Percentiles rank a stretch among this genome's conserved stretches.
These are phyloP conservation scores for Frieseomelitta varia DNA, from an alignment of 1,140 invertebrate species.

Conservation along the genomic window DNA sequence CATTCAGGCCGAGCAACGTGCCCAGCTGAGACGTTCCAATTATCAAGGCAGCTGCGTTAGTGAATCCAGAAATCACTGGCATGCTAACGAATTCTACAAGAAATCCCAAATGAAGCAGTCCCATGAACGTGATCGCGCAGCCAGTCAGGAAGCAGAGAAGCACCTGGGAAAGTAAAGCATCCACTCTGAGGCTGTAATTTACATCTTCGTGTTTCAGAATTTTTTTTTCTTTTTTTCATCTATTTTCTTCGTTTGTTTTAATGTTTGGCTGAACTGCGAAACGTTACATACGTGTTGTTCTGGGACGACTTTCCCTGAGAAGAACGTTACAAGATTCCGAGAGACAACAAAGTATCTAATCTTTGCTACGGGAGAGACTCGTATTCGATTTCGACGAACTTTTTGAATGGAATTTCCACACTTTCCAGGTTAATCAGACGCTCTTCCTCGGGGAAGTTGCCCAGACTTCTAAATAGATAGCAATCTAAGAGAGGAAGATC, in stretches of 20 bases:
- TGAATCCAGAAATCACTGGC: constrained; percentile 87
- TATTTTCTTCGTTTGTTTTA: not conserved
- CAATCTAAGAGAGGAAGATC: not conserved
- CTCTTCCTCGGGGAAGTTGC: not conserved
- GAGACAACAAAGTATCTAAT: not conserved
- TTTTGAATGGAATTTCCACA: not conserved
- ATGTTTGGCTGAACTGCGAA: not conserved
- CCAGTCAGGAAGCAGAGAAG: constrained; percentile 85
- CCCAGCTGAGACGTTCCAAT: constrained; percentile 86
- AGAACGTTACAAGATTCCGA: not conserved
- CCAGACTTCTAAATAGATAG: not conserved
- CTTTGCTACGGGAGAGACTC: not conserved
- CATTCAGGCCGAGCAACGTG: constrained; percentile 82
- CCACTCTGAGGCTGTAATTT: not conserved
- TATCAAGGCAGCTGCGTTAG: constrained; percentile 86
- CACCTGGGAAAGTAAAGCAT: constrained; percentile 72
- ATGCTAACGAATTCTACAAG: constrained; percentile 83
- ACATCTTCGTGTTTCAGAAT: no score
- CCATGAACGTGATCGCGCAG: constrained; percentile 83
- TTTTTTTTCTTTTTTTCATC: no score
- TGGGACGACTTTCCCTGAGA: no score
- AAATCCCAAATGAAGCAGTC: constrained; percentile 85
- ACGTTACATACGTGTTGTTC: no score
- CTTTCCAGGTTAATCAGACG: not conserved
- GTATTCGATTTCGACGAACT: not conserved